Conservation (phyloP, 2,113 vertebrate genomes). For the Geococcyx californianus region DNA sequence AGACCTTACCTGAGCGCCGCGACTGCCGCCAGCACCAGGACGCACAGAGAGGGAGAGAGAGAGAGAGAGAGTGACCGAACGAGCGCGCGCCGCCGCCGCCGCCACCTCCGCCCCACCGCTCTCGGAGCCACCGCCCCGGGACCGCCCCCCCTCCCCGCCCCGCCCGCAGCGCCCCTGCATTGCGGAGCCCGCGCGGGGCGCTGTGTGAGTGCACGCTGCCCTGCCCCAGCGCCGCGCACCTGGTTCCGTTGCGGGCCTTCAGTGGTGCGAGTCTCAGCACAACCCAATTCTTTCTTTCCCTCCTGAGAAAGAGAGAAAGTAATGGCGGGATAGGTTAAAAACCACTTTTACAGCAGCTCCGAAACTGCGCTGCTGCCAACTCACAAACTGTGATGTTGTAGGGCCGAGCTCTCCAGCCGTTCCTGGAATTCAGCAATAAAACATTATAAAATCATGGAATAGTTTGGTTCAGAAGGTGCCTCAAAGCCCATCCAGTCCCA, state of each 20-base stretch:
- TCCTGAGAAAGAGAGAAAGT: not conserved
- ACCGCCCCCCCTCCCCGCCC: not conserved
- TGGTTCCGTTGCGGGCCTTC: too few relatives aligned
- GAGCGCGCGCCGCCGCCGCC: not conserved
- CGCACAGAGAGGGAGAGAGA: not conserved
- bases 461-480: too few relatives aligned
- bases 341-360: not conserved
- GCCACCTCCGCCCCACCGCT: not conserved
- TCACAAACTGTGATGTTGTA: fast-evolving
- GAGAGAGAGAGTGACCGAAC: too few relatives aligned
- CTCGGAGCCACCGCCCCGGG: not conserved
- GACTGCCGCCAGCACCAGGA: not conserved
- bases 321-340: not conserved
- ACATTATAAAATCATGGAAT: not conserved
- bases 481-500: too few relatives aligned
- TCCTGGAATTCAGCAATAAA: not conserved
- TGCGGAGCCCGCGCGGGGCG: too few relatives aligned
- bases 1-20: not conserved
- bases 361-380: not conserved
- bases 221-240: not conserved
- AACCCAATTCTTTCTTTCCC: not conserved
- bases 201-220: too few relatives aligned
- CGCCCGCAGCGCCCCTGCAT: not conserved
- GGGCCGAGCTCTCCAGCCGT: not conserved
- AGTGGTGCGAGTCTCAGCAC: too few relatives aligned